A percentile compares a stretch with the other conserved stretches of the same genome.
Evolutionary conservation across 2,888 invertebrate species (phyloP).

Genomic region (Frankliniella fusca): DNA sequence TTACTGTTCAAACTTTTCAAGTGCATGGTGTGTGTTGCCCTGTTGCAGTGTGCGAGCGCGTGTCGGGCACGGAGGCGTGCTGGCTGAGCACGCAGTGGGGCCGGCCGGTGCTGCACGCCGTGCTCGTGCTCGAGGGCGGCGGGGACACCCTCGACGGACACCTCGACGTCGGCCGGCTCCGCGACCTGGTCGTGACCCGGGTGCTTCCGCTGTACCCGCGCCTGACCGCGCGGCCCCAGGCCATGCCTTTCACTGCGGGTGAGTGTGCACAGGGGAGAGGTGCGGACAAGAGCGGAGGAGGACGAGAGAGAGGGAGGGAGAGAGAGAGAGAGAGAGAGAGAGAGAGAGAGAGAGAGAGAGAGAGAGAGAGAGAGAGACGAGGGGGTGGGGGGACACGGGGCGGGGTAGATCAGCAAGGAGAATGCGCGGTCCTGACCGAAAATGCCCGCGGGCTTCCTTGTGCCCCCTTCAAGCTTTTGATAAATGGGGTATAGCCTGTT

Average conservation of each 20-base stretch:
- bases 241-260: constrained; percentile 39
- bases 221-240: constrained; percentile 46
- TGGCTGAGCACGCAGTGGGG: constrained; percentile 48
- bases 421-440: too few relatives aligned
- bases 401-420: too few relatives aligned
- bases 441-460: too few relatives aligned
- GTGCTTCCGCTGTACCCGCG: constrained; percentile 49
- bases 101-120: constrained; percentile 49
- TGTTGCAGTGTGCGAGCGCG: constrained; percentile 37
- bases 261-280: neutral
- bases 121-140: constrained; percentile 49
- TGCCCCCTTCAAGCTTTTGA: too few relatives aligned
- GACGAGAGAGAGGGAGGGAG: too few relatives aligned
- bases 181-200: constrained; percentile 49
- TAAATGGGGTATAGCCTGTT: too few relatives aligned
- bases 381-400: neutral
- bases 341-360: neutral
- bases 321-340: neutral
- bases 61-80: constrained; percentile 48
- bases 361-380: neutral
- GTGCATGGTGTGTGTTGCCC: neutral
- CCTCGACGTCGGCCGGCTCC: constrained; percentile 48
- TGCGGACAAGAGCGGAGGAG: too few relatives aligned
- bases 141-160: constrained; percentile 18
- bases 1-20: too few relatives aligned